Conservation (phyloP, 2,797 vertebrate species). For the Pipistrellus kuhlii region DNA sequence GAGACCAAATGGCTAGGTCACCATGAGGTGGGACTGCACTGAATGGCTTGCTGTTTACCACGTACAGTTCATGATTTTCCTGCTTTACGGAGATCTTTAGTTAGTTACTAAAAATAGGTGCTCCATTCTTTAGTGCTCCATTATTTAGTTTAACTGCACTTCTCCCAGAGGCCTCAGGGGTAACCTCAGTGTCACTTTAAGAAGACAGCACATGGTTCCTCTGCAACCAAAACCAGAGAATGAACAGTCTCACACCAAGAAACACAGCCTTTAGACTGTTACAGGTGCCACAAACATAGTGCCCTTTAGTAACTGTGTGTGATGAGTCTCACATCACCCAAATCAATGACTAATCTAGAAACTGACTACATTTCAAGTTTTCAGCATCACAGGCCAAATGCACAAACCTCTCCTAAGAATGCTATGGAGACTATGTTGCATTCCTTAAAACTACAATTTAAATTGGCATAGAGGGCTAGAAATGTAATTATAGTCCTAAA, state of each 20-base stretch:
- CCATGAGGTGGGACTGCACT: neutral
- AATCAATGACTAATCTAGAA: neutral
- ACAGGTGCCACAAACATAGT: neutral
- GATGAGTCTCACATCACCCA: neutral
- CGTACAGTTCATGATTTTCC: neutral
- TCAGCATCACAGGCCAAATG: neutral
- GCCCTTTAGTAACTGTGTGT: neutral
- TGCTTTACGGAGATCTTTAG: conserved; percentile 18
- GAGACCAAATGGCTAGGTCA: conserved; percentile 21
- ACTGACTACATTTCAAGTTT: neutral
- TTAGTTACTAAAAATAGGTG: conserved; percentile 42
- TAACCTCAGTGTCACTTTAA: neutral
- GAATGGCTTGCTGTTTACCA: neutral
- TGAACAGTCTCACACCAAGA: neutral
- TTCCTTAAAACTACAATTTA: conserved; percentile 34
- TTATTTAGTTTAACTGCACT: neutral
- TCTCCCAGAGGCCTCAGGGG: neutral
- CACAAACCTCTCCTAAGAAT: neutral
- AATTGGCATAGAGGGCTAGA: neutral
- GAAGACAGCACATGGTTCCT: neutral
- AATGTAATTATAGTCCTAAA: neutral
- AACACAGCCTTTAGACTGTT: neutral
- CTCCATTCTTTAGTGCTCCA: neutral
- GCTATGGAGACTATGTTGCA: neutral
- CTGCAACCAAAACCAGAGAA: neutral